phyloP scores from a whole-genome alignment of 2,113 vertebrate species.

The Chinchilla lanigera region DNA sequence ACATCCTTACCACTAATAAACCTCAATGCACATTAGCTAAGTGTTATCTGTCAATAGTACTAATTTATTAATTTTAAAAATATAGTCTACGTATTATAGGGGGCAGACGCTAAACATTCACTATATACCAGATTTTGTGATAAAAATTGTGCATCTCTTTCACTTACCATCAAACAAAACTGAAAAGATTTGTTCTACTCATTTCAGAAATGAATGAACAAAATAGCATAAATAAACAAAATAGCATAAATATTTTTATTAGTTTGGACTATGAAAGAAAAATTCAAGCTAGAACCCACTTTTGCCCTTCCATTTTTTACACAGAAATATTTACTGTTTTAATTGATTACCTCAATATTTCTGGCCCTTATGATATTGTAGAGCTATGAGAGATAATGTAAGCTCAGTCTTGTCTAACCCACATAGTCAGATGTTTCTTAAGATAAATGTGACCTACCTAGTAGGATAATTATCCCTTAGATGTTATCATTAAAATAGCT shows the following conservation, averaged over 20 bases:
- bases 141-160: neutral
- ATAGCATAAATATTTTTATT: slow-evolving; percentile 15
- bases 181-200: neutral
- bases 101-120: neutral
- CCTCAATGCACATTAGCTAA: neutral
- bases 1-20: neutral
- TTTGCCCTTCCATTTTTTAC: neutral
- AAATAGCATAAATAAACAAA: neutral
- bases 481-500: slow-evolving; percentile 8
- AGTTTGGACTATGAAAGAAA: neutral
- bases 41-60: neutral
- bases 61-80: slow-evolving; percentile 31
- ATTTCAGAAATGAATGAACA: neutral
- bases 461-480: neutral
- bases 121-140: neutral
- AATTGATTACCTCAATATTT: slow-evolving; percentile 10
- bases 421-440: slow-evolving; percentile 45
- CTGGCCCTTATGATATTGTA: neutral
- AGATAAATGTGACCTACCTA: slow-evolving; percentile 62
- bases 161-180: neutral
- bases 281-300: neutral
- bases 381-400: neutral
- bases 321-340: slow-evolving; percentile 40
- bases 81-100: neutral
- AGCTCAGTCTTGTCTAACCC: slow-evolving; percentile 7